Percentiles rank a stretch among this genome's conserved stretches.
Evolutionary conservation across 2,113 vertebrate species (phyloP).

Genomic region (Bubalus kerabau): DNA sequence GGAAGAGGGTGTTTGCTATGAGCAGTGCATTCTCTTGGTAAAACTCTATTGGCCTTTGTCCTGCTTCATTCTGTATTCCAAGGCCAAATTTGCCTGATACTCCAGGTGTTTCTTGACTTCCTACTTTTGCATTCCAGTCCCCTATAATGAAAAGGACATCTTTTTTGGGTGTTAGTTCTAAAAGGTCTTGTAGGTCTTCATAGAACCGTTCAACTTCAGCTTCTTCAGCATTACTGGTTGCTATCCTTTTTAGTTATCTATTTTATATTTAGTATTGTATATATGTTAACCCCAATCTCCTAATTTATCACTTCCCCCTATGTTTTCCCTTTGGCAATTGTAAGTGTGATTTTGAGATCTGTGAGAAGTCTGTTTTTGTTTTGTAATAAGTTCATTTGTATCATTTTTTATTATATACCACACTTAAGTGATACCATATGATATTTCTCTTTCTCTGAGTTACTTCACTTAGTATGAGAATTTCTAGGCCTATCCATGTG

Average conservation of each 20-base stretch:
- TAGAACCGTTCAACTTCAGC: too few relatives aligned
- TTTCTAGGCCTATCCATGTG: neutral
- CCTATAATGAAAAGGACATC: too few relatives aligned
- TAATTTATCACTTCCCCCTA: neutral
- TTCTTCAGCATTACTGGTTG: too few relatives aligned
- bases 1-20: too few relatives aligned
- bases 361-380: neutral
- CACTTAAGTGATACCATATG: accelerated
- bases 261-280: neutral
- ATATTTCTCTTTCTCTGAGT: neutral
- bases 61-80: too few relatives aligned
- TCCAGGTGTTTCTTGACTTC: too few relatives aligned
- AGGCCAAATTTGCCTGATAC: too few relatives aligned
- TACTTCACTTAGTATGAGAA: neutral
- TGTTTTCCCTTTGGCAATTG: accelerated
- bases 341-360: neutral
- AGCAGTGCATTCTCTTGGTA: too few relatives aligned
- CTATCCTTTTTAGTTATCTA: neutral
- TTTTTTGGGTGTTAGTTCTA: too few relatives aligned
- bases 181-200: too few relatives aligned
- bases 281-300: neutral
- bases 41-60: too few relatives aligned
- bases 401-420: neutral
- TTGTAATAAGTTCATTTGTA: neutral
- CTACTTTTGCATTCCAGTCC: too few relatives aligned